phyloP scores from a whole-genome alignment of 2,797 vertebrate genomes.

The Sus cebifrons region DNA sequence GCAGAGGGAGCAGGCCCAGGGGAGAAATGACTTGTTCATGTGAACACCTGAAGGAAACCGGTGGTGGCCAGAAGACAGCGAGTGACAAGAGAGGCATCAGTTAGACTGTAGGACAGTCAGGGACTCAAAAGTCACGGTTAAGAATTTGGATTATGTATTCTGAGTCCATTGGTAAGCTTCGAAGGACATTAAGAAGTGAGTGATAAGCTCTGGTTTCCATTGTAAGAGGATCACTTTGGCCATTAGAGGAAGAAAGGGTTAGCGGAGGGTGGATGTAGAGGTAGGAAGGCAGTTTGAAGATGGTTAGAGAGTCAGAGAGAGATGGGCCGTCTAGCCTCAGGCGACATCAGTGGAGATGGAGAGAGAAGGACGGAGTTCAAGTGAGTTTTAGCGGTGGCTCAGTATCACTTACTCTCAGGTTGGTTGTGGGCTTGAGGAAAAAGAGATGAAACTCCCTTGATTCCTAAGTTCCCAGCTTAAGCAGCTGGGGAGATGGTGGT shows the following conservation, averaged over 20 bases:
- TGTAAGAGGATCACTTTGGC: neutral
- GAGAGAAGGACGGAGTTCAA: neutral
- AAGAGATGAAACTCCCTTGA: neutral
- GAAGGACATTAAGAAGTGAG: neutral
- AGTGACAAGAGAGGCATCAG: neutral
- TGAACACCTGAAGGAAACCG: neutral
- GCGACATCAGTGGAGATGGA: neutral
- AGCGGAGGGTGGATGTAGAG: neutral
- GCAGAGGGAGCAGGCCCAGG: neutral
- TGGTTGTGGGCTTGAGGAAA: neutral
- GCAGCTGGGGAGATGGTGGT: neutral
- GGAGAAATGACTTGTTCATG: neutral
- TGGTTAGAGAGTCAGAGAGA: neutral
- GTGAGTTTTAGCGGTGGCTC: neutral
- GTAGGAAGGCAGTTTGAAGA: neutral
- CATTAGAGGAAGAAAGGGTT: neutral
- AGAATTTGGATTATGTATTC: neutral
- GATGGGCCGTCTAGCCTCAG: fast-evolving
- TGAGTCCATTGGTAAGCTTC: neutral
- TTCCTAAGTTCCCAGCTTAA: neutral
- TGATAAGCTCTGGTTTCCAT: neutral
- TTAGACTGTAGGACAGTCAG: neutral
- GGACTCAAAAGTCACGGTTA: neutral
- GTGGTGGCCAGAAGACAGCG: neutral
- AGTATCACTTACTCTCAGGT: neutral